Conservation (phyloP, 37 sponge, comb jelly and placozoan genomes). For the Hormiphora californensis region DNA sequence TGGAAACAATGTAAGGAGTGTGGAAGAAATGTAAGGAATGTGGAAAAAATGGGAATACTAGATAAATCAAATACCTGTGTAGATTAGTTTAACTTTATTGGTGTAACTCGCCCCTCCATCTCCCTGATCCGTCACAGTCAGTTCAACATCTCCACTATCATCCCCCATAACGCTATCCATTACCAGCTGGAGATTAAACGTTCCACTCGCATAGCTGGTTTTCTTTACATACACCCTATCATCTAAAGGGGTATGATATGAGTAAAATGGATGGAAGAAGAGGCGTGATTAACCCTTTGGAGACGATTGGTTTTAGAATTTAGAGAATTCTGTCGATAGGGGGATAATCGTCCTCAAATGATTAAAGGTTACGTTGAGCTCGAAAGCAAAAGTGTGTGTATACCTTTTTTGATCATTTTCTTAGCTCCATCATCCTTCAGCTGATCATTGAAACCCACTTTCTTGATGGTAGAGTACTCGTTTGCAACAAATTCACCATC, state of each 20-base stretch:
- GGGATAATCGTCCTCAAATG: no score
- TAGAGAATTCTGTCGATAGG: no score
- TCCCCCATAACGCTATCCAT: neutral
- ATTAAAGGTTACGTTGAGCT: no score
- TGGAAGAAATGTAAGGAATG: neutral
- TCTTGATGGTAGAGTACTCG: neutral
- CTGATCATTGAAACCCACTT: neutral
- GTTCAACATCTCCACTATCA: neutral
- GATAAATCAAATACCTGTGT: neutral
- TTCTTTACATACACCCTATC: constrained; percentile 8
- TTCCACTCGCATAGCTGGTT: neutral
- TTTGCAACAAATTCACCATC: neutral
- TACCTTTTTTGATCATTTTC: neutral
- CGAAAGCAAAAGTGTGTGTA: neutral
- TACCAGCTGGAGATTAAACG: neutral
- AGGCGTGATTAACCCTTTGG: no score
- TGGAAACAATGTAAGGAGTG: neutral
- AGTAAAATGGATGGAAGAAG: no score
- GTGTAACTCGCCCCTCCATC: neutral
- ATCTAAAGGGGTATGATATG: no score
- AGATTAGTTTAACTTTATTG: neutral
- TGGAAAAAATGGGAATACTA: neutral
- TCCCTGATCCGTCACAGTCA: neutral
- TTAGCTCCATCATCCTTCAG: neutral
- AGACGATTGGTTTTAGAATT: no score